Conservation (phyloP, 2,888 invertebrate genomes). For the Dicyrtoma fusca region DNA sequence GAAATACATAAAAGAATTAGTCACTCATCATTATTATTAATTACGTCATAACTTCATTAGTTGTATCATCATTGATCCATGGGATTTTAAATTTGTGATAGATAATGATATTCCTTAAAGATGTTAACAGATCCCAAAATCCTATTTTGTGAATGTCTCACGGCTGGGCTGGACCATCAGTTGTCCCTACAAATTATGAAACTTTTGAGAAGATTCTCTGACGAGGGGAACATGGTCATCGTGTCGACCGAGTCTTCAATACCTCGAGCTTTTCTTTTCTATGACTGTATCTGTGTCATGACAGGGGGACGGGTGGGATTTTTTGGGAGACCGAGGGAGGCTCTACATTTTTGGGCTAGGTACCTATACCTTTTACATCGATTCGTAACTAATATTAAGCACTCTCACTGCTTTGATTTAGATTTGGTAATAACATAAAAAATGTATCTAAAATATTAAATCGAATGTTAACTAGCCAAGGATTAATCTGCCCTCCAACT, state of each 20-base stretch:
- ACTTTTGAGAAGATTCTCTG: background rate
- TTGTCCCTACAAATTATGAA: background rate
- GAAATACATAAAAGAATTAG: too few relatives aligned
- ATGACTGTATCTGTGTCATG: conserved; percentile 11
- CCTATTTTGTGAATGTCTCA: conserved; percentile 10
- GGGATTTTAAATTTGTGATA: background rate
- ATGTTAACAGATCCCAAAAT: background rate
- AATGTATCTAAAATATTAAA: too few relatives aligned
- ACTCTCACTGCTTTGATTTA: too few relatives aligned
- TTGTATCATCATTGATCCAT: too few relatives aligned
- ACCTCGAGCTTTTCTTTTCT: background rate
- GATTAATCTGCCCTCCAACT: too few relatives aligned
- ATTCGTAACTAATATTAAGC: too few relatives aligned
- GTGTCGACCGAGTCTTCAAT: background rate
- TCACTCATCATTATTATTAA: too few relatives aligned
- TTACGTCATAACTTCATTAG: too few relatives aligned
- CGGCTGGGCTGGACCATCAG: background rate
- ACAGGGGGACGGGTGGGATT: conserved; percentile 7
- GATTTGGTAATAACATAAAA: too few relatives aligned
- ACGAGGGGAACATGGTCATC: conserved; percentile 4
- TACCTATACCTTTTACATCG: background rate
- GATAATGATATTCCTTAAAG: background rate
- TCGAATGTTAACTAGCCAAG: background rate
- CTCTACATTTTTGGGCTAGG: background rate
- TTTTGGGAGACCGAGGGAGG: background rate